Evolutionary conservation across 2,888 invertebrate genomes (phyloP), one percentile per base, ranked within the genome.

Genomic region (Amphipyra berbera): DNA sequence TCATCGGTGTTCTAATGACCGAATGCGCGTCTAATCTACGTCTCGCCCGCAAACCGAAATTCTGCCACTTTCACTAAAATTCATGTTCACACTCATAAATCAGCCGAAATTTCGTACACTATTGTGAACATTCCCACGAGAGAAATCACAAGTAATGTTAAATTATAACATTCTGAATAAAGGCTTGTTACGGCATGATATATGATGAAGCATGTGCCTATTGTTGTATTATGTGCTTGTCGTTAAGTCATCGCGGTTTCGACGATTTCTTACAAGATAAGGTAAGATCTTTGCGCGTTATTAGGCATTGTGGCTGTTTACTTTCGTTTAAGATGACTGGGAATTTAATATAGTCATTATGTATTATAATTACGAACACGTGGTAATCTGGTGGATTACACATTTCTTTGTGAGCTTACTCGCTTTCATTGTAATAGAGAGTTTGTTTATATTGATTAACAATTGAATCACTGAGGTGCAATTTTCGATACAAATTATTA

Each of bases 271-370:
- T 61, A 60, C 61, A 50, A 76, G 79, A 78, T 78, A 79, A 64
- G 10, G 49, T 14, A 45, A 56, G 12, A 47, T 46, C 44, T 9
- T 21, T 27, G 49, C 37, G 14, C 64, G 68, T 73, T 73, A 79
- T 76, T 76, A 68, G 58, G 61, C 66, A 79, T 79, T 78, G 77
- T 78, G 60, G 59, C 49, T 78, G 62, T 76, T 78, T 79, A 79
- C 76, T 79, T 78, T 79, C 79, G 73, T 70, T 76, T 76, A 69
- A 48, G 56, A 59, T 54, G 12, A 6, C 66, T 76, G 78, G 54
- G 79, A 76, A 68, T 56, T 54, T 62, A 64, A 73, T 70, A 27
- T 30, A 76, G 58, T 54, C 44, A 76, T 76, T 68, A 57, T 66
- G 56, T 73, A 48, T 55, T 61, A 57, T 69, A 54, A 74, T 69